A percentile compares a stretch with the other conserved stretches of the same genome.
Evolutionary conservation across 2,113 vertebrate species (phyloP).

Genomic region (Caranx melampygus): DNA sequence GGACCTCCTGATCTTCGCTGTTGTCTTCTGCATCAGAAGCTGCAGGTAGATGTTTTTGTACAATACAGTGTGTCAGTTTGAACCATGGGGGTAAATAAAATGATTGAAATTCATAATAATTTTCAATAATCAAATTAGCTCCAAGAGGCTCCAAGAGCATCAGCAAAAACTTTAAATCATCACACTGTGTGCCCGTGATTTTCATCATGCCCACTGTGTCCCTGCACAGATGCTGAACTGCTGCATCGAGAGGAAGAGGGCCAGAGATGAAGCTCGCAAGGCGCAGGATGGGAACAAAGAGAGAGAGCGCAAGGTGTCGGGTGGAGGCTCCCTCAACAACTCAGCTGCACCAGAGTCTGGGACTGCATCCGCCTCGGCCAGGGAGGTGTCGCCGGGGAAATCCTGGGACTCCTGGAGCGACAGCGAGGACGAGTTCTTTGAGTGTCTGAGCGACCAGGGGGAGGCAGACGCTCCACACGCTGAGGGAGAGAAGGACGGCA

Average conservation of each 20-base stretch:
- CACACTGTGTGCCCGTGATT: background rate
- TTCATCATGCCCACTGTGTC: background rate
- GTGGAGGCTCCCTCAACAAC: slow-evolving; percentile 66
- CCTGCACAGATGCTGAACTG: slow-evolving; percentile 95
- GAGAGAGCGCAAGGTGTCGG: slow-evolving; percentile 53
- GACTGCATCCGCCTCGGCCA: slow-evolving; percentile 60
- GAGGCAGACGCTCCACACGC: slow-evolving; percentile 86
- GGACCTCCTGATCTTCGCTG: slow-evolving; percentile 96
- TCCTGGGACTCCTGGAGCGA: slow-evolving; percentile 98
- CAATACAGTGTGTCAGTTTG: background rate
- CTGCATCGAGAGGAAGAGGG: slow-evolving; percentile 95
- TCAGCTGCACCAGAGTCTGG: slow-evolving; percentile 63
- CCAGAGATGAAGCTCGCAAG: slow-evolving; percentile 89
- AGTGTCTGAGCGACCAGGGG: slow-evolving; percentile 95
- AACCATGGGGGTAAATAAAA: background rate
- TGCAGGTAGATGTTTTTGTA: slow-evolving; percentile 86
- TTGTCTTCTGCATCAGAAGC: slow-evolving; percentile 97
- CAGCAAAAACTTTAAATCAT: background rate
- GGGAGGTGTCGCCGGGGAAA: slow-evolving; percentile 86
- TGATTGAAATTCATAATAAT: background rate
- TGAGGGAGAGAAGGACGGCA: slow-evolving; percentile 82
- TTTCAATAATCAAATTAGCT: too few relatives aligned
- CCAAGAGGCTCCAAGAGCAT: too few relatives aligned
- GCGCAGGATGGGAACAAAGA: slow-evolving; percentile 65
- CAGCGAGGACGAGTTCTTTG: slow-evolving; percentile 98